Percentiles rank a stretch among this genome's conserved stretches.
Evolutionary conservation across 35 echinoderm and acorn worm genomes (phyloP).

Genomic region (Amphiura filiformis): DNA sequence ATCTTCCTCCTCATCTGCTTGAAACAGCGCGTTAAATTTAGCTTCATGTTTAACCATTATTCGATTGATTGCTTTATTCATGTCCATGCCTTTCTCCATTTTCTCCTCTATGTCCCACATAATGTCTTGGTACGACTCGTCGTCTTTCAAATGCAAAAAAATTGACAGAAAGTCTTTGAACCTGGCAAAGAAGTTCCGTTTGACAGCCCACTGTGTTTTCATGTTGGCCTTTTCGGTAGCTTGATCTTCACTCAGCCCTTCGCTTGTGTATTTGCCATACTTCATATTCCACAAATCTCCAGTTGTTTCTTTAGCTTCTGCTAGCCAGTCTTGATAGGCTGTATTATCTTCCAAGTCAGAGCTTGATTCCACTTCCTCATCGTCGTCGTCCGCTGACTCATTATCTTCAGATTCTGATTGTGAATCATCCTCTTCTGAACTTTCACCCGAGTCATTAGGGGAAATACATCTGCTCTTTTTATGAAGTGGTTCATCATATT

Average conservation of each 20-base stretch:
- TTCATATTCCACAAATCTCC: slow-evolving; percentile 14
- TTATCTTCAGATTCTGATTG: slow-evolving; percentile 3
- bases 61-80: slow-evolving; percentile 3
- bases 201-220: slow-evolving; percentile 8
- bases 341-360: slow-evolving; percentile 4
- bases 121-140: background rate
- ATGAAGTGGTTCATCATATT: background rate
- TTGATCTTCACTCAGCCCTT: slow-evolving; percentile 2
- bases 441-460: background rate
- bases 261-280: background rate
- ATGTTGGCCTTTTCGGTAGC: background rate
- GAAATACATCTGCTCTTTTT: background rate
- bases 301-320: background rate
- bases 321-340: background rate
- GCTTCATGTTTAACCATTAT: background rate
- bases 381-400: background rate
- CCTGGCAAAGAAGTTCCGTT: background rate
- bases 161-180: background rate
- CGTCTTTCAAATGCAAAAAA: background rate
- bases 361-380: background rate
- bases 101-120: background rate
- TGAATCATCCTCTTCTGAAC: background rate
- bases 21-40: slow-evolving; percentile 1
- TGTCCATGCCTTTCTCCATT: background rate
- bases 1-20: background rate